These are phyloP conservation scores for Abrostola triplasia DNA, from an alignment of 2,888 invertebrate genomes.

Conservation along the genomic window DNA sequence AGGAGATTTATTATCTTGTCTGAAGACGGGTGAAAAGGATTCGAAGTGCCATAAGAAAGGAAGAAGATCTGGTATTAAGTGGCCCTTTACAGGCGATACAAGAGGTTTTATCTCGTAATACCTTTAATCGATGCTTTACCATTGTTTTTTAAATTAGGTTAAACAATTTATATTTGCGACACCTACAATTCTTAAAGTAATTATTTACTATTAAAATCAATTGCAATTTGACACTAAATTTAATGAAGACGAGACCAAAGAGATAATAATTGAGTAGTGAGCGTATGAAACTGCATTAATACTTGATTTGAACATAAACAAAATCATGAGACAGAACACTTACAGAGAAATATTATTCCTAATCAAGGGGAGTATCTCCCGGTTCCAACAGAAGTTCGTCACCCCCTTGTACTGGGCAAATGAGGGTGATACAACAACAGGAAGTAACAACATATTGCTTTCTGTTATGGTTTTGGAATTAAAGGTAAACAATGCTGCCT, in stretches of 20 bases:
- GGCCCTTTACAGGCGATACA: slow-evolving; percentile 19
- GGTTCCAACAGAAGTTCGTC: not conserved
- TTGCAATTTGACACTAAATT: slow-evolving; percentile 36
- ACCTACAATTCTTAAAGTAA: slow-evolving; percentile 1
- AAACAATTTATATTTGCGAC: no score
- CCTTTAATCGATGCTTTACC: slow-evolving; percentile 7
- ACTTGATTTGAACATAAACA: slow-evolving; percentile 19
- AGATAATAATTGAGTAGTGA: slow-evolving; percentile 30
- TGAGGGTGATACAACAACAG: slow-evolving; percentile 1
- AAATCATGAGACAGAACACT: no score
- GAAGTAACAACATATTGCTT: not conserved
- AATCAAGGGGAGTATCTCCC: not conserved
- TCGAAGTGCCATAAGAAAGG: slow-evolving; percentile 30
- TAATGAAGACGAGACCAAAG: slow-evolving; percentile 21
- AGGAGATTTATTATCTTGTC: slow-evolving; percentile 53
- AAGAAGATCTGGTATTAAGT: slow-evolving; percentile 24
- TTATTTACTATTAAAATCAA: not conserved
- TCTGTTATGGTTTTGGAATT: slow-evolving; percentile 8
- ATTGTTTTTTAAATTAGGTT: slow-evolving; percentile 4
- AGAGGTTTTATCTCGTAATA: slow-evolving; percentile 29
- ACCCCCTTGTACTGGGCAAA: not conserved
- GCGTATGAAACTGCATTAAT: slow-evolving; percentile 14
- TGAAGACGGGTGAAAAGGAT: slow-evolving; percentile 41
- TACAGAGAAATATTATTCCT: no score
- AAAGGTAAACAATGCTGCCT: slow-evolving; percentile 3